phyloP scores from a whole-genome alignment of 2,888 invertebrate genomes.

The Eupithecia abbreviata region DNA sequence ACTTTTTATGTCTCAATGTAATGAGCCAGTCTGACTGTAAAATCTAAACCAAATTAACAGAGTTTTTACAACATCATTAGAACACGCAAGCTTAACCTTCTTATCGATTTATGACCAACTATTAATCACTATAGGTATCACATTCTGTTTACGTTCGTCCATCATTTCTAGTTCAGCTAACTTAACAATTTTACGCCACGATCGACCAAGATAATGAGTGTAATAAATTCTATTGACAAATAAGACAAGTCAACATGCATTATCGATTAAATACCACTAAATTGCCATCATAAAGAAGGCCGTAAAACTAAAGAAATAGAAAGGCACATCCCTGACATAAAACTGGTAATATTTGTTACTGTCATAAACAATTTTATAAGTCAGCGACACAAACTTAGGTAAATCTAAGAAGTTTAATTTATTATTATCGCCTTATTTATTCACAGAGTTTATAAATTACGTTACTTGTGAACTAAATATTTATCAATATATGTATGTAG shows the following conservation, averaged over 20 bases:
- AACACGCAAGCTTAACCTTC: not conserved
- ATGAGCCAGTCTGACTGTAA: not conserved
- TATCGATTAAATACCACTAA: conserved; percentile 56
- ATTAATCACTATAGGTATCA: conserved; percentile 2
- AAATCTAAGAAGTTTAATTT: conserved; percentile 52
- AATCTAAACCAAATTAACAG: not conserved
- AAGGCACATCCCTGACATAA: conserved; percentile 60
- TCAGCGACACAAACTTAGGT: conserved; percentile 53
- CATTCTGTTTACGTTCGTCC: not conserved
- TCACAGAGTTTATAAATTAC: conserved; percentile 32
- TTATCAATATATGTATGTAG: conserved; percentile 30
- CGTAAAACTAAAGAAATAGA: conserved; percentile 56
- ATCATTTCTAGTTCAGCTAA: conserved; percentile 14
- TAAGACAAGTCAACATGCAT: conserved; percentile 51
- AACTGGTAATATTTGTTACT: conserved; percentile 65
- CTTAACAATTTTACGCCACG: conserved; percentile 20
- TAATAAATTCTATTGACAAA: conserved; percentile 54
- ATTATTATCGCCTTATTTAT: conserved; percentile 57
- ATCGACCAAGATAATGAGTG: conserved; percentile 26
- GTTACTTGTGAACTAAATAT: conserved; percentile 27
- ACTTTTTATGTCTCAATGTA: not conserved
- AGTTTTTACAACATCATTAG: not conserved
- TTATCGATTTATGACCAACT: not conserved
- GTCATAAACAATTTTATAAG: conserved; percentile 66
- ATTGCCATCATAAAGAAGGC: conserved; percentile 38